Evolutionary conservation across 2,113 vertebrate species (phyloP), one percentile per base, ranked within the genome.

Genomic region (Nibea albiflora): DNA sequence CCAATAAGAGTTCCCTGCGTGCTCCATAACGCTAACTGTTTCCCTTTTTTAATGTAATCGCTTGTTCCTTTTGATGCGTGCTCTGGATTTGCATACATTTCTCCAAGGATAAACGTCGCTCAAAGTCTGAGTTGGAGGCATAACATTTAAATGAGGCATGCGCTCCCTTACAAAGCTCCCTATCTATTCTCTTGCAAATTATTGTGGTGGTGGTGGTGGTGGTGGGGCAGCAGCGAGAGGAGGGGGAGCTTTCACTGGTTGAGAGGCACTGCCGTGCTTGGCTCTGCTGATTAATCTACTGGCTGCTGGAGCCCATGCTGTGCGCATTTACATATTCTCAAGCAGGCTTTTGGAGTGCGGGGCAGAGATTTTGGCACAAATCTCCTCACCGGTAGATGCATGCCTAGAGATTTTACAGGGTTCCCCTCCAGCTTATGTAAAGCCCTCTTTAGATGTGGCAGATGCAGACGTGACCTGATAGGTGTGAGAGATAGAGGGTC

Each of bases 71-170:
- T 93, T 92, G 92, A 94, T 91, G 93, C 90, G 73, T 73, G 91
- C 88, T 79, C 52, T 44, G 91, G 93, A 95, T 94, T 95, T 94
- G 94, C 94, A 94, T 94, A 92, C 85, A 94, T 95, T 95, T 93
- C 89, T 92, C 88, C 62, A 69, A 86, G 93, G 94, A 94, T 95
- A 93, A 94, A 93, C 93, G 92, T 92, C 90, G 84, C 91, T 91
- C 85, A 84, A 87, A 92, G 86, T 87, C 81, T 73, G 90, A 93
- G 93, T 91, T 71, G 86, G 80, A 94, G 90, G 92, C 93, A 94
- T 90, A 94, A 94, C 94, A 95, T 95, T 95, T 93, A 95, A 94
- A 95, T 95, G 91, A 94, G 92, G 91, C 92, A 88, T 86, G 85
- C 70, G 78, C 92, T 89, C 83, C 82, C 82, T 85, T 82, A 86